These are phyloP conservation scores for Plotosus lineatus DNA, from an alignment of 2,113 vertebrate species.

Conservation along the genomic window DNA sequence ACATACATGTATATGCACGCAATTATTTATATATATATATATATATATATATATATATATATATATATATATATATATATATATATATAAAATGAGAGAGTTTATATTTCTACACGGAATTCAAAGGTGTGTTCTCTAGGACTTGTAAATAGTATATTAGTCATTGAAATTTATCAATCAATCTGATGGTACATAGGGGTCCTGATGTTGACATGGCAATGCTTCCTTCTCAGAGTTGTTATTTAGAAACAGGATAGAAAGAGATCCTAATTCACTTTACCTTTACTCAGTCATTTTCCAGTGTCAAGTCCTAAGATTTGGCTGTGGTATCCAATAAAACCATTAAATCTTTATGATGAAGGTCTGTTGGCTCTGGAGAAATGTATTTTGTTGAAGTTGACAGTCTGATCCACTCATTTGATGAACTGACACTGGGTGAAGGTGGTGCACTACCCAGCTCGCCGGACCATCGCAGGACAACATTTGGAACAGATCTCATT, in stretches of 20 bases:
- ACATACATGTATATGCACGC: too few species aligned
- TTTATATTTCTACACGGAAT: constrained; percentile 68
- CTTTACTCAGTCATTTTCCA: constrained; percentile 59
- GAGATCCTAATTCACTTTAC: constrained; percentile 53
- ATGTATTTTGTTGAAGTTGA: background rate
- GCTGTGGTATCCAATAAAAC: constrained; percentile 63
- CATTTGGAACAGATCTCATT: too few species aligned
- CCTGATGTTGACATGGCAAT: constrained; percentile 55
- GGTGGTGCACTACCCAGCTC: too few species aligned
- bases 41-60: constrained; percentile 61
- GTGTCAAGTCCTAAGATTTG: constrained; percentile 54
- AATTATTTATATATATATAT: background rate
- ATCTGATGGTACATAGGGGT: constrained; percentile 57
- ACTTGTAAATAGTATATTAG: constrained; percentile 73
- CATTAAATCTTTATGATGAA: constrained; percentile 55
- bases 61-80: constrained; percentile 40
- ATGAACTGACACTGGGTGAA: too few species aligned
- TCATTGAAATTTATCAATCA: constrained; percentile 60
- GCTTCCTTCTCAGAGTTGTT: constrained; percentile 56
- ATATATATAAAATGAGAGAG: background rate
- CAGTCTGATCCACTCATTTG: too few species aligned
- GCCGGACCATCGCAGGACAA: too few species aligned
- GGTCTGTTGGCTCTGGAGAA: constrained; percentile 7
- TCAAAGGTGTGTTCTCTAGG: constrained; percentile 62
- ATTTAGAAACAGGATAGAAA: constrained; percentile 45